Percentiles rank a stretch among this genome's conserved stretches.
Evolutionary conservation across 2,113 vertebrate species (phyloP).

Genomic region (Aptenodytes forsteri): DNA sequence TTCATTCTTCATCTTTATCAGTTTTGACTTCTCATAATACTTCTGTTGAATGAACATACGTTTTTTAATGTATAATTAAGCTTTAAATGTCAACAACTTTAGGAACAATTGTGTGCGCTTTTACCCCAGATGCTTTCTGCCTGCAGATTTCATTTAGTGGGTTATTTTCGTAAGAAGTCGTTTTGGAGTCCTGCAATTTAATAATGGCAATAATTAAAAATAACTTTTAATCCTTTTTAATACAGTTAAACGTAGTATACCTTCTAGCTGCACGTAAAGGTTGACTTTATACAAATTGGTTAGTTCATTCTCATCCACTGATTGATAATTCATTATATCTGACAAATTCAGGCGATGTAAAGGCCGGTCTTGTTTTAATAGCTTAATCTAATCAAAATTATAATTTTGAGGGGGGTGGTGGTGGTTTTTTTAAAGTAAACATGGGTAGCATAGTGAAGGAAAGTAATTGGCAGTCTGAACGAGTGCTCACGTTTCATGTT

Average conservation of each 20-base stretch:
- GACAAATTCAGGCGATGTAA: not conserved
- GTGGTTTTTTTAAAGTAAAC: not conserved
- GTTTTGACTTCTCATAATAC: not conserved
- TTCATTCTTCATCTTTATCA: not conserved
- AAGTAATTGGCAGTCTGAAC: not conserved
- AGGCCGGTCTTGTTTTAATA: not conserved
- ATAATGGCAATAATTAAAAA: not conserved
- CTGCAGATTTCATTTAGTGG: not conserved
- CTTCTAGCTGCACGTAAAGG: not conserved
- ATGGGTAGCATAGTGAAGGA: not conserved
- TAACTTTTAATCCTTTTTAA: not conserved
- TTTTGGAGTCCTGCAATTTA: not conserved
- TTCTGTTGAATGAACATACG: not conserved
- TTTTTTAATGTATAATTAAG: not conserved
- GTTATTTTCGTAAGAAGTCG: not conserved
- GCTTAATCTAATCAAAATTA: not conserved
- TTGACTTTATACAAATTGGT: not conserved
- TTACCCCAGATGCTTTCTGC: not conserved
- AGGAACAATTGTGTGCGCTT: not conserved
- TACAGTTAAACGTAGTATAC: not conserved
- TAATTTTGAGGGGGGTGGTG: not conserved
- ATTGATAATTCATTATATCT: not conserved
- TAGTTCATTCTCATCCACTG: not conserved
- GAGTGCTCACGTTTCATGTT: slow-evolving; percentile 14
- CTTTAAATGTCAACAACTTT: not conserved